phyloP scores from a whole-genome alignment of 2,797 vertebrate species.

The Anolis apletophallus region DNA sequence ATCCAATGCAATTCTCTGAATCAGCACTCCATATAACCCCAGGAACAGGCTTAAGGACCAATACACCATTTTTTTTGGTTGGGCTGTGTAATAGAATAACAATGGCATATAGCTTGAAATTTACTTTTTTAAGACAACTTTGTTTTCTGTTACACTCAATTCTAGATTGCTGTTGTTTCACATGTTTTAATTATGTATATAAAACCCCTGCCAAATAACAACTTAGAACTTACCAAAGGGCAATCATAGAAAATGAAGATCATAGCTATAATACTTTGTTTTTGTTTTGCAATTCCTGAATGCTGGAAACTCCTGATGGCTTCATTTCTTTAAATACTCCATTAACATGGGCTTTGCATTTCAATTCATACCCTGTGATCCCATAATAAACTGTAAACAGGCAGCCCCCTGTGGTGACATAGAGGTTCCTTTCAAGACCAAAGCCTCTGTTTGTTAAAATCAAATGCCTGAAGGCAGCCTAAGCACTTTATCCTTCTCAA shows the following conservation, averaged over 20 bases:
- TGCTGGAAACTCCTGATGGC: not conserved
- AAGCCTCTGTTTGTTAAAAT: constrained; percentile 36
- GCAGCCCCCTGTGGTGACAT: constrained; percentile 5
- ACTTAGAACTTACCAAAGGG: not conserved
- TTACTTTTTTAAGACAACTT: not conserved
- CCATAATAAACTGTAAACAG: constrained; percentile 37
- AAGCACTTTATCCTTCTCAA: constrained; percentile 26
- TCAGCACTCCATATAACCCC: too few relatives aligned
- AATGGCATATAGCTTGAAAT: not conserved
- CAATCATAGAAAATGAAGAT: not conserved
- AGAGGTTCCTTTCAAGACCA: constrained; percentile 16
- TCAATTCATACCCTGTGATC: constrained; percentile 29
- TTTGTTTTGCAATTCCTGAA: not conserved
- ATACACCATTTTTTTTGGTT: too few relatives aligned
- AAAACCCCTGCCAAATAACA: not conserved
- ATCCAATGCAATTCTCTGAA: too few relatives aligned
- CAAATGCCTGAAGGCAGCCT: constrained; percentile 28
- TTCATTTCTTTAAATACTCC: constrained; percentile 4
- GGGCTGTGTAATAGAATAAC: too few relatives aligned
- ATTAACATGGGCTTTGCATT: constrained; percentile 31
- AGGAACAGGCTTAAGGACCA: too few relatives aligned
- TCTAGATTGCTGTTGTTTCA: not conserved
- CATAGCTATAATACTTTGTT: not conserved
- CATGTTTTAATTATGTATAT: not conserved
- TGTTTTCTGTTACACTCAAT: not conserved